These are phyloP conservation scores for Mechanitis messenoides DNA, from an alignment of 2,888 invertebrate genomes.

Conservation along the genomic window DNA sequence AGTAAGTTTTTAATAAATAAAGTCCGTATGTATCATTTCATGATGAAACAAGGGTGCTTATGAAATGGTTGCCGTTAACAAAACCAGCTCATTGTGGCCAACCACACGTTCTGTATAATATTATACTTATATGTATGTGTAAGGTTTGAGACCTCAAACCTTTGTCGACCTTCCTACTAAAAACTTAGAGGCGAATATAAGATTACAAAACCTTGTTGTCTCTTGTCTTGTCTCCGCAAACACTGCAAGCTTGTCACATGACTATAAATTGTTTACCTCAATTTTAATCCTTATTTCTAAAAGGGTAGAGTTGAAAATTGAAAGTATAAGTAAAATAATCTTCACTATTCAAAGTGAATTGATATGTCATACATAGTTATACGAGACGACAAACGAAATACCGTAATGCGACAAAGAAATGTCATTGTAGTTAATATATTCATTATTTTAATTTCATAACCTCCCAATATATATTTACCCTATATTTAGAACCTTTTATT, in stretches of 20 bases:
- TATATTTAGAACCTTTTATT: neutral
- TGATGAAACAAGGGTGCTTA: conserved; percentile 25
- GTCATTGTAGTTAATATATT: neutral
- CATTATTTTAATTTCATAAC: neutral
- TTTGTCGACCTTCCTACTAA: conserved; percentile 11
- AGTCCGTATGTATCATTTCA: conserved; percentile 4
- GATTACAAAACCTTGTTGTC: conserved; percentile 21
- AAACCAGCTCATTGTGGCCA: conserved; percentile 24
- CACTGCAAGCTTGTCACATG: conserved; percentile 25
- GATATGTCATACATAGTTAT: neutral
- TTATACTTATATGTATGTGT: neutral
- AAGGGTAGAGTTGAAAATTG: conserved; percentile 9
- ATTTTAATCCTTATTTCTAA: conserved; percentile 24
- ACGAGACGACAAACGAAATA: neutral
- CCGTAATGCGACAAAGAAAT: conserved; percentile 1
- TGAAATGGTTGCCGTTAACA: conserved; percentile 26
- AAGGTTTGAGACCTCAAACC: conserved; percentile 12
- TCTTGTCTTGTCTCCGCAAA: conserved; percentile 26
- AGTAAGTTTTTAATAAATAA: too few species aligned
- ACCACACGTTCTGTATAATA: conserved; percentile 14
- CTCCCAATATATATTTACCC: neutral
- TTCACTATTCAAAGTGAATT: neutral
- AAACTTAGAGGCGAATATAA: conserved; percentile 24
- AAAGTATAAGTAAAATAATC: neutral
- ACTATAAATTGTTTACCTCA: conserved; percentile 9